Base-by-base conservation (phyloP, 1,140 invertebrate species). In the Euglossa dilemma region DNA sequence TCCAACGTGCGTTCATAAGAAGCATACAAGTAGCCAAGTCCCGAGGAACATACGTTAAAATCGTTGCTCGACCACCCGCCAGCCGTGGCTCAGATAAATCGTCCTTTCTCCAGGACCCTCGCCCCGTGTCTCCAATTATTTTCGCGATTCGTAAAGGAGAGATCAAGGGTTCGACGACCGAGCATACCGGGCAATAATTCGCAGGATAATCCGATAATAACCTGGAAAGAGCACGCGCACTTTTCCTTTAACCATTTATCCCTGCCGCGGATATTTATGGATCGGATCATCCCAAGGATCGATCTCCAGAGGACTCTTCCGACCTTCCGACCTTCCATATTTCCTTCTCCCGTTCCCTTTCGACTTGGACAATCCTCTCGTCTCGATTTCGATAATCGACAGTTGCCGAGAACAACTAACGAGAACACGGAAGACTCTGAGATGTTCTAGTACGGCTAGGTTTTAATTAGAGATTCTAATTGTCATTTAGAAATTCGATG, bases 141-240 rank as follows among this genome's bases (percentile, higher is more conserved):
- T 80, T 80, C 59, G 20, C 59, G 64, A 78, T 54, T 78, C 64
- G 52, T 25, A 72, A 80, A 64, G 36, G 69, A 54, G 50, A 43
- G 70, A 61, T 80, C 69, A 57, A 80, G 45, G 67, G 56, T 59
- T 71, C 67, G 67, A 63, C 57, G 77, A 47, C 45, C 28, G 25
- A 72, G 28, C 18, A 63, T 64, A 28, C 6, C 50, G 54, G 69
- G 57, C 28, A 80, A 80, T 80, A 72, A 80, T 73, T 71, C 23
- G 43, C 20, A n/a, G 59, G 50, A 72, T 80, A 80, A 80, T 80
- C 78, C 69, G 57, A 73, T 64, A 73, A 64, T 64, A 73, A 73
- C 54, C 59, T 28, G 50, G 50, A 52, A 73, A 50, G 28, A 54
- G 25, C 57, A 36, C 57, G 36, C 6, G 5, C n/a, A 54, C 25